Evolutionary conservation across 2,888 invertebrate species (phyloP).

Genomic region (Patella ulyssiponensis): DNA sequence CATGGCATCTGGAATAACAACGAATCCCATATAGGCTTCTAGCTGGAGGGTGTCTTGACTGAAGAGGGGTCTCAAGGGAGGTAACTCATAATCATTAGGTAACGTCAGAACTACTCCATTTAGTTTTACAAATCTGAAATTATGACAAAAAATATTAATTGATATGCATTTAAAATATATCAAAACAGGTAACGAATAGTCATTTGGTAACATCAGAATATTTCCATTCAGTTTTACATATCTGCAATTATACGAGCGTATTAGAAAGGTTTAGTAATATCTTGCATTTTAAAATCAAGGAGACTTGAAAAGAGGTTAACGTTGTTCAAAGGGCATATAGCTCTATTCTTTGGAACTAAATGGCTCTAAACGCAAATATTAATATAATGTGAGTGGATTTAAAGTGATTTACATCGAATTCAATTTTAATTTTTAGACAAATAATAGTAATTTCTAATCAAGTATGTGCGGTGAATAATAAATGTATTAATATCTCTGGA

Average conservation of each 20-base stretch:
- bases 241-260: constrained; percentile 17
- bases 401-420: too few relatives aligned
- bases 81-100: constrained; percentile 5
- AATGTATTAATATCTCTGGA: too few relatives aligned
- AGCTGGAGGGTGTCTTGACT: not conserved
- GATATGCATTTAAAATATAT: not conserved
- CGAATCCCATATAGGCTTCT: constrained; percentile 12
- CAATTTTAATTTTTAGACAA: too few relatives aligned
- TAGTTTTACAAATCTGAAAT: not conserved
- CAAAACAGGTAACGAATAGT: not conserved
- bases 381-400: too few relatives aligned
- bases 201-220: constrained; percentile 22
- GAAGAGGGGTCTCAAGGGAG: not conserved
- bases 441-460: too few relatives aligned
- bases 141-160: not conserved
- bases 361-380: too few relatives aligned
- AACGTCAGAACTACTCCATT: not conserved
- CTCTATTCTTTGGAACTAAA: too few relatives aligned
- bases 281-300: too few relatives aligned
- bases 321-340: too few relatives aligned
- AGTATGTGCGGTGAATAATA: too few relatives aligned
- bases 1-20: constrained; percentile 15
- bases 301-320: too few relatives aligned
- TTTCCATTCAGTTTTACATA: constrained; percentile 41
- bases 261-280: too few relatives aligned